Conservation (phyloP, 2,888 invertebrate species). For the Dicyrtoma fusca region DNA sequence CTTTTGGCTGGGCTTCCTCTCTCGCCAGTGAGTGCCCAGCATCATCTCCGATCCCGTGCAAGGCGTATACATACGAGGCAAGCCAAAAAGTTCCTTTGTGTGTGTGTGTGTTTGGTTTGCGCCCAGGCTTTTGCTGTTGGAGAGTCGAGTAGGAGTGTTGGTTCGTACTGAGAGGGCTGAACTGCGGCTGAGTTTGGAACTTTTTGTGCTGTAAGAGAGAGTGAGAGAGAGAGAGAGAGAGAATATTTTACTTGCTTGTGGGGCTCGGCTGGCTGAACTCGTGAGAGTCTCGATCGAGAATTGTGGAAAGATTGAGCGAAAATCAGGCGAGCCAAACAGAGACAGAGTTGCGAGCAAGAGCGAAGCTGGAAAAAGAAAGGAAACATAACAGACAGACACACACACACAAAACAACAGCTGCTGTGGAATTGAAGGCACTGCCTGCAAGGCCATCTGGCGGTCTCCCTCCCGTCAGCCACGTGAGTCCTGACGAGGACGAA, state of each 20-base stretch:
- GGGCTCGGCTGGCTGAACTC: neutral
- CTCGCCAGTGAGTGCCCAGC: no score
- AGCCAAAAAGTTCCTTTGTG: no score
- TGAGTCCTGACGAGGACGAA: neutral
- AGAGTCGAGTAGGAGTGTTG: no score
- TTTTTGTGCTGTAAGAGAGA: conserved; percentile 2
- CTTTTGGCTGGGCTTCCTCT: no score
- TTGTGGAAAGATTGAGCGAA: conserved; percentile 9
- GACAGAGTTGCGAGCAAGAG: neutral
- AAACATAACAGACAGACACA: no score
- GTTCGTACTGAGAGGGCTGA: conserved; percentile 1
- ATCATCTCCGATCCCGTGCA: no score
- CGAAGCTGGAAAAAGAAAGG: conserved; percentile 8
- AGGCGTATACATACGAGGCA: no score
- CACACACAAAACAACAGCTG: conserved; percentile 2
- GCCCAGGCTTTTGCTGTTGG: neutral
- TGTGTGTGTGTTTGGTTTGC: neutral
- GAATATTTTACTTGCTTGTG: neutral
- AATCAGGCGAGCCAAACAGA: conserved; percentile 2
- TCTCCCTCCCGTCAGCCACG: no score
- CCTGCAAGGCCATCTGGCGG: neutral
- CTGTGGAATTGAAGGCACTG: neutral
- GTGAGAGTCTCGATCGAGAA: neutral
- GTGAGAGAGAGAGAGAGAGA: neutral
- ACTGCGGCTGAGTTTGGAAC: conserved; percentile 17